Base-by-base conservation (phyloP, 2,113 vertebrate genomes). In the Anoplopoma fimbria region DNA sequence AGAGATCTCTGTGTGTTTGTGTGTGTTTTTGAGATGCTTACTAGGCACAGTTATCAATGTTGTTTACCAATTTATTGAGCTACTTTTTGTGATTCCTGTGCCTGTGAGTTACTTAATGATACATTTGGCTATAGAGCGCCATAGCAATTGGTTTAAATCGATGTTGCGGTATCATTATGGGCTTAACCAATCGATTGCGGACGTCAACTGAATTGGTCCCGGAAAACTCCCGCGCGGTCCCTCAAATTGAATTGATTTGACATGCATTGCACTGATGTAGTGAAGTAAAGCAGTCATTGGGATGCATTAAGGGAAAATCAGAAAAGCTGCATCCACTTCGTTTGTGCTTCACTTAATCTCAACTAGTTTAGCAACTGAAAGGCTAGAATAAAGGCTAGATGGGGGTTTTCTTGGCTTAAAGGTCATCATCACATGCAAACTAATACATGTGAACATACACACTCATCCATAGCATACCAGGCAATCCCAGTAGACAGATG, bases 131-230 rank as follows among this genome's bases (percentile, higher is more conserved):
- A 13, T 33, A 42, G 60, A 58, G 33, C 27, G 2, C 23, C 63
- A 21, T 14, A 42, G 49, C 73, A 77, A 47, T 85, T n/a, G 67
- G 45, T 88, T 89, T 76, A 81, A 77, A 51, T 6, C 65, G 29
- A 12, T 19, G 75, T 71, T 75, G 77, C 65, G 47, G 64, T 62
- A 42, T 38, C 67, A 45, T 90, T 85, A 88, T 49, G 70, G 86
- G 91, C 89, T 72, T 29, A 81, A 65, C 75, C 80, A 80, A 92
- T 92, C 61, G 31, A 86, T 91, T 68, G 45, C 13, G 17, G 73
- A 40, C 84, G 68, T 83, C 64, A 77, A 76, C 36, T 47, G 29
- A 72, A 79, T 82, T 34, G 49, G 76, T 83, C 60, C 21, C 23
- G 33, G 67, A 71, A 79, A 58, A 68, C n/a, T 86, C 76, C 82